Percentiles rank a stretch among this genome's conserved stretches.
These are phyloP conservation scores for Enteromius treurensis DNA, from an alignment of 2,797 vertebrate genomes.

Conservation along the genomic window DNA sequence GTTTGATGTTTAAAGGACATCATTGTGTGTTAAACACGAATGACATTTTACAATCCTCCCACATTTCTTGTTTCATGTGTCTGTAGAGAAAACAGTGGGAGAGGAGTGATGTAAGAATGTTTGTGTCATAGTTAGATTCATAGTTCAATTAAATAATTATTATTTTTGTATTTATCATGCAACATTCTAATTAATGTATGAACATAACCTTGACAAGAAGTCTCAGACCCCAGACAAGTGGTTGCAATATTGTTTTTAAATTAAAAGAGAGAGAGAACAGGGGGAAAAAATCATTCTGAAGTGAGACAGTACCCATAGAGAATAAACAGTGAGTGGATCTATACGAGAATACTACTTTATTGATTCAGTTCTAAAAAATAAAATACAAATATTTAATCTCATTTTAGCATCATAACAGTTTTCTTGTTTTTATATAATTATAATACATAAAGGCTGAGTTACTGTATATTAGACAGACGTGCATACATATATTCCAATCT, in stretches of 20 bases:
- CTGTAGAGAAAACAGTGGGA: constrained; percentile 54
- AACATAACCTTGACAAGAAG: constrained; percentile 62
- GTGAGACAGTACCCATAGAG: constrained; percentile 54
- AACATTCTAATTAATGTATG: constrained; percentile 59
- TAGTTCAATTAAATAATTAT: constrained; percentile 63
- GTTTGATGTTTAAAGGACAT: neutral
- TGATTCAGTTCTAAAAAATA: neutral
- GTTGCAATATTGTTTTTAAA: constrained; percentile 3
- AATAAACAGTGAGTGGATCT: neutral
- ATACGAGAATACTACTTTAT: neutral
- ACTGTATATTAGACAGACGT: constrained; percentile 12
- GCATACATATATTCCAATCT: constrained; percentile 14
- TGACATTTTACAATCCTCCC: constrained; percentile 41
- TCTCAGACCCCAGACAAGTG: constrained; percentile 32
- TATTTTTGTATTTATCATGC: constrained; percentile 66
- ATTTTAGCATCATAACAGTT: neutral
- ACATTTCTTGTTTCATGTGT: constrained; percentile 46
- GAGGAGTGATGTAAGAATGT: constrained; percentile 63
- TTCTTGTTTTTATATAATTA: neutral
- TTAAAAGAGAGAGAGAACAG: constrained; percentile 17
- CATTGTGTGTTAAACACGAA: constrained; percentile 29
- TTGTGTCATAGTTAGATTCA: constrained; percentile 63
- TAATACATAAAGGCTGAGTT: neutral
- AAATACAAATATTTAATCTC: neutral
- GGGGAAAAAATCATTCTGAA: constrained; percentile 3